phyloP scores from a whole-genome alignment of 2,797 vertebrate species.

The Balearica regulorum region DNA sequence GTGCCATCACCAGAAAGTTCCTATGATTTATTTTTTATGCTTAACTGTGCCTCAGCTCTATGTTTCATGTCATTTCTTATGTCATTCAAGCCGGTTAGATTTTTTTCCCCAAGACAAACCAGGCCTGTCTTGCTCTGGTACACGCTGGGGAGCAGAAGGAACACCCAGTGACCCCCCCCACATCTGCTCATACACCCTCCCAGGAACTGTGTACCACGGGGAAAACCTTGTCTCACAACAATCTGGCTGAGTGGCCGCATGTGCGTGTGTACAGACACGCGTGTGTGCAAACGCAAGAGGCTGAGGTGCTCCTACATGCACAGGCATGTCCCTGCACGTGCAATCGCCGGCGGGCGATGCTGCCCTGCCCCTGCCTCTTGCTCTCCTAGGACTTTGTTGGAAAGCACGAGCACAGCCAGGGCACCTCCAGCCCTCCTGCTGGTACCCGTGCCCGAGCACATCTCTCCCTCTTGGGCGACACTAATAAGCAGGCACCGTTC shows the following conservation, averaged over 20 bases:
- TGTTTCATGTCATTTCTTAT: not conserved
- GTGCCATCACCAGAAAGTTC: not conserved
- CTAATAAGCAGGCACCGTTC: not conserved
- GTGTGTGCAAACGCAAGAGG: not conserved
- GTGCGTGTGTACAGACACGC: rapidly evolving
- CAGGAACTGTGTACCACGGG: rapidly evolving
- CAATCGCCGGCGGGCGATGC: rapidly evolving
- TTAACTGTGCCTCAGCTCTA: not conserved
- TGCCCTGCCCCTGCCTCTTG: not conserved
- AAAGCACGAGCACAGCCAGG: not conserved
- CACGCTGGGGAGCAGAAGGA: not conserved
- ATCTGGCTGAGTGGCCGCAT: not conserved
- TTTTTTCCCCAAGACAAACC: not conserved
- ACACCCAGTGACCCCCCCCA: not conserved
- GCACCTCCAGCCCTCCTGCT: not conserved
- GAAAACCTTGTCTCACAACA: not conserved
- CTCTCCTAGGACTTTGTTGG: not conserved
- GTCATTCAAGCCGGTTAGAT: not conserved
- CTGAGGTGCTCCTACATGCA: not conserved
- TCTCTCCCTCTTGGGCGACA: not conserved
- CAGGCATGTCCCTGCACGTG: rapidly evolving
- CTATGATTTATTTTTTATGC: not conserved
- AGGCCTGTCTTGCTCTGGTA: not conserved
- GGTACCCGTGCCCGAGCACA: not conserved
- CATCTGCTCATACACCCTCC: not conserved